A percentile compares a stretch with the other conserved stretches of the same genome.
phyloP scores from a whole-genome alignment of 2,888 invertebrate genomes.

The Rhopalosiphum nymphaeae region DNA sequence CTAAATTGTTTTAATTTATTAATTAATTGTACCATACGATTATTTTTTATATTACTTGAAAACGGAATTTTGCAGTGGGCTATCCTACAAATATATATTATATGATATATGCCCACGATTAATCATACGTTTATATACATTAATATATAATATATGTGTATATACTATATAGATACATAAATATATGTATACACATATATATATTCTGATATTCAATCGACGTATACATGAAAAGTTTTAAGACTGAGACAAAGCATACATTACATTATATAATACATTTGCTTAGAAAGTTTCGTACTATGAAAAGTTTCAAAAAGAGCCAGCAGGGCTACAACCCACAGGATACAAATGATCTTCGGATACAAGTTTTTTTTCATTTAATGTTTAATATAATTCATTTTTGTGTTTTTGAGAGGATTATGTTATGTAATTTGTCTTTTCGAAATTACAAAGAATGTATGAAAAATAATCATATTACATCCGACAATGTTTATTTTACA shows the following conservation, averaged over 20 bases:
- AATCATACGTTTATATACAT: not conserved
- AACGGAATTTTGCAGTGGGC: not conserved
- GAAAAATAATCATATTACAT: slow-evolving; percentile 39
- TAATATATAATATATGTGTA: not conserved
- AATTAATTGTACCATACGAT: not conserved
- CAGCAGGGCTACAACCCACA: not conserved
- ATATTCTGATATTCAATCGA: slow-evolving; percentile 44
- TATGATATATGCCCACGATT: slow-evolving; percentile 6
- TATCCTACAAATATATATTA: not conserved
- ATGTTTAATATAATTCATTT: slow-evolving; percentile 26
- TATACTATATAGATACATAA: not conserved
- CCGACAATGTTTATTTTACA: slow-evolving; percentile 33
- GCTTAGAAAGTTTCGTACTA: slow-evolving; percentile 24
- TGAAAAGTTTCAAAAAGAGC: slow-evolving; percentile 40
- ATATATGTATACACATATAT: not conserved
- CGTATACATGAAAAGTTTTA: slow-evolving; percentile 35
- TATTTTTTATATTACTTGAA: not conserved
- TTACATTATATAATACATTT: slow-evolving; percentile 42
- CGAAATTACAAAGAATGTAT: slow-evolving; percentile 3
- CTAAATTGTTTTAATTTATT: not conserved
- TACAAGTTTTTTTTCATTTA: slow-evolving; percentile 48
- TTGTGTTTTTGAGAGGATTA: slow-evolving; percentile 18
- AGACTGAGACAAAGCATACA: slow-evolving; percentile 8
- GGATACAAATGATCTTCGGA: slow-evolving; percentile 50
- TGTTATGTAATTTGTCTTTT: slow-evolving; percentile 9